phyloP scores from a whole-genome alignment of 1,140 invertebrate species.

The Hylaeus volcanicus region DNA sequence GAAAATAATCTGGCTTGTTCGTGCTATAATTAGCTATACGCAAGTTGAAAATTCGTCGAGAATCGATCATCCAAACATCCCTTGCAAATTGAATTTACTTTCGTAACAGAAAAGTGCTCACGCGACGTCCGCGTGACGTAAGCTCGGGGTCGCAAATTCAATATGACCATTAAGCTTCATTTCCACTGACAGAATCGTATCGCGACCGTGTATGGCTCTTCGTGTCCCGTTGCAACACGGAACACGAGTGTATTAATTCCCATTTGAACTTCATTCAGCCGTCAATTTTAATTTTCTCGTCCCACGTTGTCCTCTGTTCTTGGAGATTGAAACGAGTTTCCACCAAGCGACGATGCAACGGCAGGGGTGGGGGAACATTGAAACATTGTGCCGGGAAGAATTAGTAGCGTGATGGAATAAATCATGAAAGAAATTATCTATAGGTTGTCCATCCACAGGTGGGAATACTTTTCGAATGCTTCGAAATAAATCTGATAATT shows the following conservation, averaged over 20 bases:
- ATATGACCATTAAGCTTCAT: constrained; percentile 26
- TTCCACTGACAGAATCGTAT: constrained; percentile 30
- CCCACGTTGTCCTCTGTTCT: not conserved
- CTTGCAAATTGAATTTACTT: not conserved
- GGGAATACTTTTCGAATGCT: too few species aligned
- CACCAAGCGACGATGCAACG: not conserved
- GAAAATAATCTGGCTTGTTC: too few species aligned
- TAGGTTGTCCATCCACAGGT: too few species aligned
- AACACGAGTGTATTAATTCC: constrained; percentile 23
- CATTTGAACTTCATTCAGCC: constrained; percentile 14
- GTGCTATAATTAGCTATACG: too few species aligned
- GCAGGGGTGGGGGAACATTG: too few species aligned
- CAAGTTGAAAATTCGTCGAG: not conserved
- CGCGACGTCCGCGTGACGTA: not conserved
- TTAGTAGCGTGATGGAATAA: not conserved
- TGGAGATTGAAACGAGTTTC: not conserved
- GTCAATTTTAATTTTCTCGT: constrained; percentile 9
- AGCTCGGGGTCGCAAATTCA: not conserved
- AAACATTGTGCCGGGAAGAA: not conserved
- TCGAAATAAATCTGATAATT: too few species aligned
- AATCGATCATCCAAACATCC: constrained; percentile 5
- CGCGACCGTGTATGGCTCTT: not conserved
- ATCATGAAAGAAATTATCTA: too few species aligned
- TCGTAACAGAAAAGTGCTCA: not conserved
- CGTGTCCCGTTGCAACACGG: not conserved